A percentile compares a stretch with the other conserved stretches of the same genome.
Conservation (phyloP, 2,888 invertebrate genomes). For the Conomelus anceps region DNA sequence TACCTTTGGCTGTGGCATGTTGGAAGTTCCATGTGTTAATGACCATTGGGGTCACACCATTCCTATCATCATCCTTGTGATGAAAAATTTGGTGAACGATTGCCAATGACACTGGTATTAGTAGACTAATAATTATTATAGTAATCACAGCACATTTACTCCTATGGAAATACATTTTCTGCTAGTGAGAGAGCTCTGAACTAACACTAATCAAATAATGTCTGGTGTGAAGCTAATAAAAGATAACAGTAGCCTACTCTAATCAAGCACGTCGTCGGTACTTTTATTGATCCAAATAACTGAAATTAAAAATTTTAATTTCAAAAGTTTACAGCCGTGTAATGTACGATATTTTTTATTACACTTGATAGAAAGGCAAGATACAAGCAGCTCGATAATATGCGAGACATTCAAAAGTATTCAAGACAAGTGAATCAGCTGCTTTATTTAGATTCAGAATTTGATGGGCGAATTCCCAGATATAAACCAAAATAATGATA, state of each 20-base stretch:
- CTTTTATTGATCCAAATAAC: not conserved
- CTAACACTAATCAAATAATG: not conserved
- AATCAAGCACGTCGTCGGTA: not conserved
- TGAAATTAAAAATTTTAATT: no score
- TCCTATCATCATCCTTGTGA: not conserved
- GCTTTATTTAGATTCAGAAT: no score
- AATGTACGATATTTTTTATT: no score
- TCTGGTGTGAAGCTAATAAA: not conserved
- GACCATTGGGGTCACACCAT: slow-evolving; percentile 54
- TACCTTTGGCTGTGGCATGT: slow-evolving; percentile 60
- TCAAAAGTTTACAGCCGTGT: no score
- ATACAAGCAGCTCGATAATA: no score
- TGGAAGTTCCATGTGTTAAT: slow-evolving; percentile 76
- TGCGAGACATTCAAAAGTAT: no score
- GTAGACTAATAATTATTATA: not conserved
- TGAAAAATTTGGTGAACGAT: not conserved
- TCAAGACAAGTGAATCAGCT: no score
- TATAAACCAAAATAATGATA: no score
- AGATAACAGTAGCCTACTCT: not conserved
- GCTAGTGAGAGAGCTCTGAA: not conserved
- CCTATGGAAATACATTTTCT: not conserved
- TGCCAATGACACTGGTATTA: slow-evolving; percentile 2
- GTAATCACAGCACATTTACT: not conserved
- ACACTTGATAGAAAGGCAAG: no score
- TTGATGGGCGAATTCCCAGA: no score